Percentiles rank a stretch among this genome's conserved stretches.
phyloP scores from a whole-genome alignment of 2,888 invertebrate species.

The Acanthococcus lagerstroemiae region DNA sequence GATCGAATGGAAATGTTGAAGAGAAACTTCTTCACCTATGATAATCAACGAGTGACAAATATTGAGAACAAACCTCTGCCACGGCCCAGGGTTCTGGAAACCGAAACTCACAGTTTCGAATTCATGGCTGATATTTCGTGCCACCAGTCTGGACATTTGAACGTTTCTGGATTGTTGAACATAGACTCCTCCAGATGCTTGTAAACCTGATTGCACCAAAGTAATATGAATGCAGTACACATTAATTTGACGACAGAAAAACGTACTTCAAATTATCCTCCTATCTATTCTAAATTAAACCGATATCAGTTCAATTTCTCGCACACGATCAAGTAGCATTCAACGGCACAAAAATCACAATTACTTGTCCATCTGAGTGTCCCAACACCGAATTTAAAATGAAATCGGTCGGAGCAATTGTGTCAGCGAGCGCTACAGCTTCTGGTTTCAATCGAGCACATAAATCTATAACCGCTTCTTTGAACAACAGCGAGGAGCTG shows the following conservation, averaged over 20 bases:
- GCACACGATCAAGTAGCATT: too few species aligned
- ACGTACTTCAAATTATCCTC: too few species aligned
- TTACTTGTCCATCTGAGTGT: conserved; percentile 52
- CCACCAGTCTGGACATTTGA: conserved; percentile 69
- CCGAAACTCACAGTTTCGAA: conserved; percentile 33
- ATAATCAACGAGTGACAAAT: too few species aligned
- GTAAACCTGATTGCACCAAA: conserved; percentile 64
- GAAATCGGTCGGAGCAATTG: conserved; percentile 54
- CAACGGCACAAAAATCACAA: too few species aligned
- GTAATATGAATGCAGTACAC: too few species aligned
- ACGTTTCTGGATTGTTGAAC: conserved; percentile 53
- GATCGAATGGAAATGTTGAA: too few species aligned
- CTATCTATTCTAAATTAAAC: too few species aligned
- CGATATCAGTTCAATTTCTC: too few species aligned
- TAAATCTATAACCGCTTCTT: conserved; percentile 46
- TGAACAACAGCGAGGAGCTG: conserved; percentile 40
- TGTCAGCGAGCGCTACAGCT: conserved; percentile 52
- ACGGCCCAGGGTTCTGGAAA: too few species aligned
- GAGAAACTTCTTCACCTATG: too few species aligned
- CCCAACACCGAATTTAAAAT: conserved; percentile 55
- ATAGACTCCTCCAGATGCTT: conserved; percentile 59
- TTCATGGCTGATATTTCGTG: conserved; percentile 46
- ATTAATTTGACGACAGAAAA: too few species aligned
- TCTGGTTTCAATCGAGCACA: conserved; percentile 50
- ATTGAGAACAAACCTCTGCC: too few species aligned